Conservation (phyloP, 2,113 vertebrate species). For the Rutilus rutilus region DNA sequence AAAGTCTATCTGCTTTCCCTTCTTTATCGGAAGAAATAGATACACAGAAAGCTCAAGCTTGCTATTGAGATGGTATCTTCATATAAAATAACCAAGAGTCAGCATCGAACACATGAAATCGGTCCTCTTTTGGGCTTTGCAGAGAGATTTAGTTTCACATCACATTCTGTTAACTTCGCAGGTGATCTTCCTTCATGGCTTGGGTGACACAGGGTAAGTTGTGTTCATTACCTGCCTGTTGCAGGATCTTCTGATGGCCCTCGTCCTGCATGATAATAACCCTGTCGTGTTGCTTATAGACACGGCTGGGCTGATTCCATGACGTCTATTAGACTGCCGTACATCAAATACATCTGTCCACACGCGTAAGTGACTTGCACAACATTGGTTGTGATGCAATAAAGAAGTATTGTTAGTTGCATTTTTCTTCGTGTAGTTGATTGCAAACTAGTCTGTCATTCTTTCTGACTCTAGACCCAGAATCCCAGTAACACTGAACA, state of each 20-base stretch:
- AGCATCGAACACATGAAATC: background rate
- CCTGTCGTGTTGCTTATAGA: conserved; percentile 69
- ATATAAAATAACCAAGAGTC: conserved; percentile 2
- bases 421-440: background rate
- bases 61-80: background rate
- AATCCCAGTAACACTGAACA: conserved; percentile 95
- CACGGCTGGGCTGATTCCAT: conserved; percentile 93
- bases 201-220: conserved; percentile 95
- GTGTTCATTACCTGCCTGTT: background rate
- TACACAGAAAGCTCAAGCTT: background rate
- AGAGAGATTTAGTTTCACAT: background rate
- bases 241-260: background rate
- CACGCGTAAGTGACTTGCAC: conserved; percentile 87
- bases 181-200: conserved; percentile 98
- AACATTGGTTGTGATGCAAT: background rate
- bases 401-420: background rate
- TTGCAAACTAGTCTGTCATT: background rate
- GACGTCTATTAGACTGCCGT: conserved; percentile 87
- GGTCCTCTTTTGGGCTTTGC: background rate
- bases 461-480: conserved; percentile 77
- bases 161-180: conserved; percentile 63
- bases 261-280: background rate
- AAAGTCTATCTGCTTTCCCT: background rate
- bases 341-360: conserved; percentile 97
- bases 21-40: background rate